These are phyloP conservation scores for Eueides isabella DNA, from an alignment of 1,140 invertebrate genomes.

Conservation along the genomic window DNA sequence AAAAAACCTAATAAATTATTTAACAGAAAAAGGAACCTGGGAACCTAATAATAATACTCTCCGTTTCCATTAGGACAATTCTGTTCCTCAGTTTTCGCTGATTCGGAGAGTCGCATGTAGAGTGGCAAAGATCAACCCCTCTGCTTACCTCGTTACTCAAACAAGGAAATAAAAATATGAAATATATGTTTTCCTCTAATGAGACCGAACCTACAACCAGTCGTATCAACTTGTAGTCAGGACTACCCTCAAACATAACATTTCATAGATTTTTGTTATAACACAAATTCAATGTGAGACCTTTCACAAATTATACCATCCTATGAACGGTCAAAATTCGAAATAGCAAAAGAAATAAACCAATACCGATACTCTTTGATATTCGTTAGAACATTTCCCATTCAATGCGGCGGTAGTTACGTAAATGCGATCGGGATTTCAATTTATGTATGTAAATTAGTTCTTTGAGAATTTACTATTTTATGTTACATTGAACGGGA, in stretches of 20 bases:
- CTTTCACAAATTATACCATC: not conserved
- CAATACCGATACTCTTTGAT: constrained; percentile 20
- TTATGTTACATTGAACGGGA: constrained; percentile 32
- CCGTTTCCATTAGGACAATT: too few relatives aligned
- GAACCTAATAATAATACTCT: too few relatives aligned
- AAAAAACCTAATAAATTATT: too few relatives aligned
- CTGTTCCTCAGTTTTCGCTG: too few relatives aligned
- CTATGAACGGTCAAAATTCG: not conserved
- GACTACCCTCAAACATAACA: not conserved
- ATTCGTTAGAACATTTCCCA: constrained; percentile 22
- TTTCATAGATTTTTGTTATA: not conserved
- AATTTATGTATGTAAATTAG: constrained; percentile 47
- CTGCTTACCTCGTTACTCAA: too few relatives aligned
- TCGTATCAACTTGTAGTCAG: too few relatives aligned
- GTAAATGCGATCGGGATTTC: constrained; percentile 44
- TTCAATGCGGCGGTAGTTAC: constrained; percentile 25
- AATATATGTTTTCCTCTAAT: too few relatives aligned
- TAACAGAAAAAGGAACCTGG: too few relatives aligned
- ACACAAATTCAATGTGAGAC: not conserved
- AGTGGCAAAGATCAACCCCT: too few relatives aligned
- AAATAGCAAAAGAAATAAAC: constrained; percentile 1
- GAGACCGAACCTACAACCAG: too few relatives aligned
- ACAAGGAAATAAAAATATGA: too few relatives aligned
- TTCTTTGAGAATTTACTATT: constrained; percentile 38
- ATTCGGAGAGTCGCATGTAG: too few relatives aligned